Evolutionary conservation across 2,113 vertebrate genomes (phyloP), one percentile per base, ranked within the genome.

Genomic region (Ardeotis arabs): DNA sequence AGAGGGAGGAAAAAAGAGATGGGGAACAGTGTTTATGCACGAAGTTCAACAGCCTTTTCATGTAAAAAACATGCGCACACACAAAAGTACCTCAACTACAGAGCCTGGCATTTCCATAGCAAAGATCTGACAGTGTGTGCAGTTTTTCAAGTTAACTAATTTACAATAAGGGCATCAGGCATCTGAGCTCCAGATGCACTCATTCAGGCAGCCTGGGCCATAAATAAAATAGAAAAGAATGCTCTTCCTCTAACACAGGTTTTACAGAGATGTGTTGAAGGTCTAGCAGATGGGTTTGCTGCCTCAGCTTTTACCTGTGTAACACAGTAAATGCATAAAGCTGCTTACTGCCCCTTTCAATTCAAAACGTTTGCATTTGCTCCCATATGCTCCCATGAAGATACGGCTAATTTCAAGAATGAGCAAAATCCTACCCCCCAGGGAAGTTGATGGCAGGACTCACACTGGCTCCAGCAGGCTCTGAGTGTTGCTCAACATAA

Each of bases 161-260:
- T 78, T 85, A 84, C 45, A 88, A 70, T 27, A 66, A 91, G 69
- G 64, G 27, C 76, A 83, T 67, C 75, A 93, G 74, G 92, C 91
- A 91, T 92, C 83, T 89, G 86, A 94, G 95, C 60, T 95, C 95
- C 95, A 97, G 93, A 93, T 91, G 92, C 90, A 94, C 58, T 83
- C 66, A 70, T 93, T 96, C 75, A 86, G 79, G 58, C 89, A 93
- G 62, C 60, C 62, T 81, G 60, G 28, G 50, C 49, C 62, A 83
- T 84, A 95, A 95, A 96, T 84, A 96, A 93, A 86, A 59, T 9
- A 31, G 66, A 53, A 88, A 83, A 91, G 62, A 95, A 90, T 75
- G 52, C 69, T 93, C 44, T 64, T 47, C 72, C 16, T 89, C 67
- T 72, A 79, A 68, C 47, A 28, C 0, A 22, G 50, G 28, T 58